phyloP scores from a whole-genome alignment of 2,113 vertebrate species.

The Regulus satrapa region DNA sequence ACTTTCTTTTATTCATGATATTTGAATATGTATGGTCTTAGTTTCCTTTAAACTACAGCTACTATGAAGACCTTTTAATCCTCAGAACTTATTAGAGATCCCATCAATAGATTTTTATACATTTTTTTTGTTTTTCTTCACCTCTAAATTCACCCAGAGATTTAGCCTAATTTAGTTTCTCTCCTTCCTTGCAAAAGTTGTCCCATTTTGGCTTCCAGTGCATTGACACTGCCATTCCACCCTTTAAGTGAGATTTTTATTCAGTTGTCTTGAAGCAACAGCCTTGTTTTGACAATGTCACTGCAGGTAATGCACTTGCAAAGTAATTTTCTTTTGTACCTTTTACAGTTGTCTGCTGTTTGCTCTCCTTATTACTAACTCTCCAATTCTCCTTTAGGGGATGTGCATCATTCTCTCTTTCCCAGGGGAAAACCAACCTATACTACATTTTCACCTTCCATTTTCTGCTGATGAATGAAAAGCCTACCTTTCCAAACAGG shows the following conservation, averaged over 20 bases:
- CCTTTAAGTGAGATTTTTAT: neutral
- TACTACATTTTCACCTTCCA: neutral
- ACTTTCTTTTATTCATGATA: neutral
- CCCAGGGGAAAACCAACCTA: neutral
- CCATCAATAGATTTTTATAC: neutral
- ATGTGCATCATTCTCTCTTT: neutral
- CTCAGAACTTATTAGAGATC: neutral
- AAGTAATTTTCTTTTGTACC: neutral
- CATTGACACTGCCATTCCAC: neutral
- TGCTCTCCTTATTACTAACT: neutral
- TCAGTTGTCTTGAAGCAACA: neutral
- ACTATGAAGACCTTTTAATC: neutral
- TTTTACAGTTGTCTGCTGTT: neutral
- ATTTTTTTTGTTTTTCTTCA: neutral
- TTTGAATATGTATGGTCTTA: neutral
- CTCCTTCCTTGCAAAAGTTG: neutral
- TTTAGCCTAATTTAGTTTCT: neutral
- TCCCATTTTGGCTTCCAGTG: neutral
- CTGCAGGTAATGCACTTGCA: neutral
- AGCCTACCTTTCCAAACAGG: neutral
- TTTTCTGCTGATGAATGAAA: neutral
- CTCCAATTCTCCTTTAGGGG: neutral
- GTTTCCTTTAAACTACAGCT: neutral
- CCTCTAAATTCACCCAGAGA: neutral
- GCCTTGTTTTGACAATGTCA: constrained; percentile 4